Conservation (phyloP, 2,797 vertebrate species). For the Zenarchopterus dispar region DNA sequence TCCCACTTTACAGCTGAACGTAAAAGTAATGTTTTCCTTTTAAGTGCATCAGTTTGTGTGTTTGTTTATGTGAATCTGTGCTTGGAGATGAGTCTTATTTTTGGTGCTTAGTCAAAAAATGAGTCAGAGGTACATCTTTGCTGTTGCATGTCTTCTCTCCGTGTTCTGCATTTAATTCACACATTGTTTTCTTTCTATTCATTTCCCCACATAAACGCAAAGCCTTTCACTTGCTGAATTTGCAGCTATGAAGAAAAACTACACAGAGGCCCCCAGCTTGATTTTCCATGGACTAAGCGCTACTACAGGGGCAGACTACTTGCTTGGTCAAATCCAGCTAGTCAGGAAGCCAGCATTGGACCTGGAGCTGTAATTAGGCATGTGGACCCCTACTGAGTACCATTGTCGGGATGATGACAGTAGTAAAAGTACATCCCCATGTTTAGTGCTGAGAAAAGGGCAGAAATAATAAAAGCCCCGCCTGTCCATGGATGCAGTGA, state of each 20-base stretch:
- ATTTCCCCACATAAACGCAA: slow-evolving; percentile 53
- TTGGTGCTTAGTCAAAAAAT: slow-evolving; percentile 10
- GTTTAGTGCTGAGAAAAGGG: slow-evolving; percentile 48
- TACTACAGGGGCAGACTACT: slow-evolving; percentile 45
- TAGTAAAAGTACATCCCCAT: slow-evolving; percentile 7
- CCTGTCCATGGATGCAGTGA: slow-evolving; percentile 56
- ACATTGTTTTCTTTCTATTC: slow-evolving; percentile 53
- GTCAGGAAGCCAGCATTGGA: slow-evolving; percentile 33
- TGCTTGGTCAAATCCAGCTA: slow-evolving; percentile 46
- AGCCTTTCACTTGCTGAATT: slow-evolving; percentile 77
- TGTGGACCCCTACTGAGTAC: slow-evolving; percentile 36
- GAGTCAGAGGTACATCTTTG: slow-evolving; percentile 17
- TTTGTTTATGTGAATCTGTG: too few relatives aligned
- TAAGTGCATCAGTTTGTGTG: too few relatives aligned
- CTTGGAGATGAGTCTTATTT: too few relatives aligned
- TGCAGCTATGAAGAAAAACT: slow-evolving; percentile 77
- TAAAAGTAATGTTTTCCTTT: too few relatives aligned
- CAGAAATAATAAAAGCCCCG: slow-evolving; percentile 51
- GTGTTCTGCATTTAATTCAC: slow-evolving; percentile 49
- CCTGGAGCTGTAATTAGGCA: slow-evolving; percentile 51
- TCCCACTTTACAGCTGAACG: too few relatives aligned
- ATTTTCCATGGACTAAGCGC: slow-evolving; percentile 49
- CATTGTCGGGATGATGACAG: slow-evolving; percentile 27
- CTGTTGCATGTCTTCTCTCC: slow-evolving; percentile 23
- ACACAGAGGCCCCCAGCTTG: slow-evolving; percentile 62